These are phyloP conservation scores for Coelopa frigida DNA, from an alignment of 1,140 invertebrate species.

Conservation along the genomic window DNA sequence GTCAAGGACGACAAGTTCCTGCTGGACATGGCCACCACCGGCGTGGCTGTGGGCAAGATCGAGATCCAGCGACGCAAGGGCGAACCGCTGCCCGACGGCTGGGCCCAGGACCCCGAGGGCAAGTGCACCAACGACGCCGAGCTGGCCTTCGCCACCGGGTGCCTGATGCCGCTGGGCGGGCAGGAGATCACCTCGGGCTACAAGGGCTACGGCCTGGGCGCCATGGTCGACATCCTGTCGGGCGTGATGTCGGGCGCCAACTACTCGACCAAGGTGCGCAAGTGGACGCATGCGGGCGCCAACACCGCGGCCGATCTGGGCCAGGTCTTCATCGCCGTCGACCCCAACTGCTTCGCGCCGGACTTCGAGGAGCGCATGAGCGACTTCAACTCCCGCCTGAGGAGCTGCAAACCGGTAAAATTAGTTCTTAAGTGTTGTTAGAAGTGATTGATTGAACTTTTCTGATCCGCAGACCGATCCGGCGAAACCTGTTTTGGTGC, in stretches of 20 bases:
- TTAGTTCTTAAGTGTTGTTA: neutral
- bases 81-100: constrained; percentile 67
- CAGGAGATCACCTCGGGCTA: constrained; percentile 71
- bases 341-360: constrained; percentile 75
- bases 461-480: constrained; percentile 53
- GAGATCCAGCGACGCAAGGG: constrained; percentile 72
- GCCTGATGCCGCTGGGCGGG: constrained; percentile 81
- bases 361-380: constrained; percentile 69
- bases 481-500: constrained; percentile 61
- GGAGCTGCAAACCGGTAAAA: constrained; percentile 47
- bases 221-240: constrained; percentile 80
- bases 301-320: constrained; percentile 68
- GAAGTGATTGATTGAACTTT: neutral
- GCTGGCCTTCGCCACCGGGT: constrained; percentile 55
- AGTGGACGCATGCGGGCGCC: constrained; percentile 60
- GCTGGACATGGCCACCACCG: constrained; percentile 90
- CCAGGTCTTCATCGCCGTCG: constrained; percentile 84
- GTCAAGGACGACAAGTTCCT: constrained; percentile 65
- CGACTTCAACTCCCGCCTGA: constrained; percentile 52
- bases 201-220: constrained; percentile 82
- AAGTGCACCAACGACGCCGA: constrained; percentile 56
- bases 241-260: constrained; percentile 61
- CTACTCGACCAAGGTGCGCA: constrained; percentile 54
- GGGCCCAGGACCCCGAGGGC: constrained; percentile 73
- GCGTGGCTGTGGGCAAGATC: constrained; percentile 64